Base-by-base conservation (phyloP, 2,113 vertebrate genomes). In the Formicarius rufipectus region DNA sequence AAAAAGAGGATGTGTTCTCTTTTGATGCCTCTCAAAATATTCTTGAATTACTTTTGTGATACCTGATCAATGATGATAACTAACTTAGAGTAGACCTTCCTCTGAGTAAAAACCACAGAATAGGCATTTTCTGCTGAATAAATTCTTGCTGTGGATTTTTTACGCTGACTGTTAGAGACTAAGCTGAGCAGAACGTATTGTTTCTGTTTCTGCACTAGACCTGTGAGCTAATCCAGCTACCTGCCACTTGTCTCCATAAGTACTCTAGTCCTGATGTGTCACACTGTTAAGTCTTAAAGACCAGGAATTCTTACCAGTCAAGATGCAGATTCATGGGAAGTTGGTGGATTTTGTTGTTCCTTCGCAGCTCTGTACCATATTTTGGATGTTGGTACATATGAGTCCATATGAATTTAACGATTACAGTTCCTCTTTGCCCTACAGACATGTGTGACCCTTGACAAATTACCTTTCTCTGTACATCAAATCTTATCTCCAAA, bases 151-250 rank as follows among this genome's bases (percentile, higher is more conserved):
- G 0, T 7, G 40, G 19, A 3, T 28, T 73, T 45, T 73, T 76
- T 14, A n/a, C 5, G 12, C 18, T 64, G 21, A 35, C 13, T 56
- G 8, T 55, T 71, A n/a, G 14, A 73, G 58, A 56, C 10, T 85
- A 60, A 80, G 9, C 9, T 40, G 31, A 76, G 11, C 14, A 69
- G 44, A 83, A 39, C 8, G 14, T 5, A 12, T 0, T 7, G 0
- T 55, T 71, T 85, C n/a, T 52, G 2, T 47, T 67, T 82, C 47
- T 79, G 14, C 3, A 0, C 16, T 63, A 24, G 13, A 33, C 23
- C 9, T 64, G 20, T 64, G 16, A 52, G 19, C 6, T 56, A 19
- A 44, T 44, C 3, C 45, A 66, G 6, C 21, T 59, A 4, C 47
- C 21, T 52, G 9, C 21, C 28, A 4, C 5, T 14, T 49, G 27